Conservation (phyloP, 2,113 vertebrate species). For the Epinephelus fuscoguttatus region DNA sequence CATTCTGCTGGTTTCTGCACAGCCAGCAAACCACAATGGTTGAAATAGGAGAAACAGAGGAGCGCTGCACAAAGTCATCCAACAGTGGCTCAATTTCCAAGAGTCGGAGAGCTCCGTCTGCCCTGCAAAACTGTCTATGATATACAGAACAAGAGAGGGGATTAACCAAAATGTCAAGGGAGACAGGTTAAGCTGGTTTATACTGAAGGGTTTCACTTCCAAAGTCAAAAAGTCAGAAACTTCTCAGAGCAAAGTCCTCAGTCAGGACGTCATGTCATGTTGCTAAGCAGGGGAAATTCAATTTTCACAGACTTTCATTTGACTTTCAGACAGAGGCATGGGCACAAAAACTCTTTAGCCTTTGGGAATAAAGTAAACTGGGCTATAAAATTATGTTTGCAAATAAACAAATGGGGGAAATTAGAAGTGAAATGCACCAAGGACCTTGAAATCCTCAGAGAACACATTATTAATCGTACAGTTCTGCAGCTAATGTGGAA, state of each 20-base stretch:
- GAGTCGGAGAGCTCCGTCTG: constrained; percentile 30
- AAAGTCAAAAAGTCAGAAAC: constrained; percentile 75
- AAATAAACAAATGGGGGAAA: constrained; percentile 30
- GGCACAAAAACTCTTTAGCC: background rate
- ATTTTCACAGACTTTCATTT: constrained; percentile 57
- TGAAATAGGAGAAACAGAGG: constrained; percentile 53
- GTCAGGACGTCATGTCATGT: constrained; percentile 11
- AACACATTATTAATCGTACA: constrained; percentile 7
- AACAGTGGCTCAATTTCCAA: constrained; percentile 53
- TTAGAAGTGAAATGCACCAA: constrained; percentile 14
- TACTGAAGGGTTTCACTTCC: constrained; percentile 60
- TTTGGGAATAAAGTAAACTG: background rate
- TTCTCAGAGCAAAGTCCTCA: constrained; percentile 34
- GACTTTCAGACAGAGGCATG: constrained; percentile 42
- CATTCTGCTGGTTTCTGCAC: constrained; percentile 49
- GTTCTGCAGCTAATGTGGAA: constrained; percentile 14
- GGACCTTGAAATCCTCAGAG: constrained; percentile 16
- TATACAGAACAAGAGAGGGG: constrained; percentile 61
- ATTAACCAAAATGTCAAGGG: constrained; percentile 64
- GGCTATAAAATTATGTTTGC: background rate
- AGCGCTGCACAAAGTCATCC: constrained; percentile 10
- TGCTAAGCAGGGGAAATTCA: constrained; percentile 42
- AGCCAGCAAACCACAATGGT: constrained; percentile 50
- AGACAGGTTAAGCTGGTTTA: constrained; percentile 65
- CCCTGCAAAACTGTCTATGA: constrained; percentile 43